phyloP scores from a whole-genome alignment of 2,888 invertebrate species.

The Nephrotoma appendiculata region DNA sequence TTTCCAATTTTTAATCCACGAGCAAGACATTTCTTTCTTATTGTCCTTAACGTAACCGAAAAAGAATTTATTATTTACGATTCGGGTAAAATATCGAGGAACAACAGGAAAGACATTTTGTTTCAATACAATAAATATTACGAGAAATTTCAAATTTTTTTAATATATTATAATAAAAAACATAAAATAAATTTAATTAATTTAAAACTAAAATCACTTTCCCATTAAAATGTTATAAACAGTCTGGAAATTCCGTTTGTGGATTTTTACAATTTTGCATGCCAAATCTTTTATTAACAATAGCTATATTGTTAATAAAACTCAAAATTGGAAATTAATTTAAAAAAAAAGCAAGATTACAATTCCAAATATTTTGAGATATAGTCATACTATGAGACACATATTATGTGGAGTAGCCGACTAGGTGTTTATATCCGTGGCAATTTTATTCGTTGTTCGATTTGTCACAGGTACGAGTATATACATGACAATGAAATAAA shows the following conservation, averaged over 20 bases:
- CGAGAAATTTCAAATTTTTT: neutral
- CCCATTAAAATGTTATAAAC: neutral
- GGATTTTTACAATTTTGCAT: neutral
- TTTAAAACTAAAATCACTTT: neutral
- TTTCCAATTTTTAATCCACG: neutral
- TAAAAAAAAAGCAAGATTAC: too few species aligned
- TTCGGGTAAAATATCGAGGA: neutral
- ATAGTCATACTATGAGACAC: neutral
- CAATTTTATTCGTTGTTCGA: neutral
- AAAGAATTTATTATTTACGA: too few species aligned
- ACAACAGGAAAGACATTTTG: neutral
- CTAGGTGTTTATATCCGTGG: neutral
- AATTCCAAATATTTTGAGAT: too few species aligned
- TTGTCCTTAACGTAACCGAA: neutral
- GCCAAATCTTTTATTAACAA: too few species aligned
- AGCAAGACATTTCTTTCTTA: neutral
- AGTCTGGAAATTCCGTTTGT: neutral
- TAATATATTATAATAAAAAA: neutral
- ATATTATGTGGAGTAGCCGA: neutral
- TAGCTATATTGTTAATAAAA: too few species aligned
- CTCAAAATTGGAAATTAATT: too few species aligned
- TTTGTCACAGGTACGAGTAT: neutral
- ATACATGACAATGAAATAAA: neutral
- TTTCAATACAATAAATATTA: neutral
- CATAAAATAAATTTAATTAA: neutral